These are phyloP conservation scores for Siderastrea siderea DNA, from an alignment of 92 coral and sea anemone species.

Conservation along the genomic window DNA sequence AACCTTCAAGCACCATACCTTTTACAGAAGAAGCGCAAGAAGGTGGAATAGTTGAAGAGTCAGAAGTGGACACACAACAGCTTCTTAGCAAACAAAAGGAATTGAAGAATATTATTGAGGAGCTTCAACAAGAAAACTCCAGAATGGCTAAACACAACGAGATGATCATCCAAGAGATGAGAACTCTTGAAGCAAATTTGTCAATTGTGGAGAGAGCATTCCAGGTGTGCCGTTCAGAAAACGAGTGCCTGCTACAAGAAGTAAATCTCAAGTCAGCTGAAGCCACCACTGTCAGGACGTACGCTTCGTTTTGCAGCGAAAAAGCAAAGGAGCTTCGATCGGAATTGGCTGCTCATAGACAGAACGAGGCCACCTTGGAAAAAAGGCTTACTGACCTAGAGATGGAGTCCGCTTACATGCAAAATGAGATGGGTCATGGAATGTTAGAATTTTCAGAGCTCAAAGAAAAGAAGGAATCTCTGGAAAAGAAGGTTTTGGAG, in stretches of 20 bases:
- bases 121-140: slow-evolving; percentile 66
- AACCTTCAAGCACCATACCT: slow-evolving; percentile 3
- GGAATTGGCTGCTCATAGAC: slow-evolving; percentile 76
- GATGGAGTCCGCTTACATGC: slow-evolving; percentile 67
- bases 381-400: slow-evolving; percentile 81
- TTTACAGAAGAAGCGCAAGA: slow-evolving; percentile 39
- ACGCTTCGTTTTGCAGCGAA: slow-evolving; percentile 82
- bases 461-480: slow-evolving; percentile 79
- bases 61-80: slow-evolving; percentile 45
- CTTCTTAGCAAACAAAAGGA: slow-evolving; percentile 68
- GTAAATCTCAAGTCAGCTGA: slow-evolving; percentile 78
- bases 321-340: slow-evolving; percentile 78
- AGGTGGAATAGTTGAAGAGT: slow-evolving; percentile 54
- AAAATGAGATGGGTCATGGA: slow-evolving; percentile 63
- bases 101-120: slow-evolving; percentile 63
- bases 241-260: slow-evolving; percentile 81
- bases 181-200: slow-evolving; percentile 78
- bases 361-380: slow-evolving; percentile 69
- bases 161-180: slow-evolving; percentile 75
- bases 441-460: slow-evolving; percentile 78
- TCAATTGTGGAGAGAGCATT: slow-evolving; percentile 74
- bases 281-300: slow-evolving; percentile 77
- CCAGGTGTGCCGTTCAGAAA: slow-evolving; percentile 79
- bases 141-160: slow-evolving; percentile 83
- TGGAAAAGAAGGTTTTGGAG: slow-evolving; percentile 80